Evolutionary conservation across 2,113 vertebrate genomes (phyloP), one percentile per base, ranked within the genome.

Genomic region (Coptodon bakossiorum): DNA sequence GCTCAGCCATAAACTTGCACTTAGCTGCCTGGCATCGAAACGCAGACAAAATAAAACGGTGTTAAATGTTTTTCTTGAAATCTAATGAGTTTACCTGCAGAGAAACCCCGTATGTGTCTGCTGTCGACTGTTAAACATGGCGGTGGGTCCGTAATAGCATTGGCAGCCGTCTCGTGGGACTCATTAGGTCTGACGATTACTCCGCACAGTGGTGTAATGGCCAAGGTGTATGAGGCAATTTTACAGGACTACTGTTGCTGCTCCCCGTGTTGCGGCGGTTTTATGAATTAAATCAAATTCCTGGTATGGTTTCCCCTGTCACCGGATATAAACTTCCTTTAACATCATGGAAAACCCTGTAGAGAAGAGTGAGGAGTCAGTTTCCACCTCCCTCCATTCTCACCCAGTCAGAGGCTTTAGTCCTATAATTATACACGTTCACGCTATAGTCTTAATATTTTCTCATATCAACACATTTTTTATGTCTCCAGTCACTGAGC

Each of bases 181-280:
- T 95, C 93, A 93, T 95, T 94, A 91, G 84, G 86, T n/a, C 80
- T 34, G 61, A 27, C 56, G 38, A 91, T 94, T 90, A 85, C 89
- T 90, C 84, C 22, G 16, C 88, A 81, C 53, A 2, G 29, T 86
- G 71, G 83, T 86, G 85, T 90, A 92, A 93, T 90, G 85, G 82
- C 90, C 50, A 36, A 86, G 87, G 86, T 87, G 88, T 86, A 85
- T 29, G 86, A 90, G 88, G 80, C 83, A 61, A 71, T 93, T 94
- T 94, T 82, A 91, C 59, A 85, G 73, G 38, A 81, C 79, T 52
- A 54, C 81, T 78, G 83, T 81, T 91, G 90, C 83, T 50, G 61
- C 82, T 53, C 84, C n/a, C 7, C 57, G 17, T 81, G 82, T 34
- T 43, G 53, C 57, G 9, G 82, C 6, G 85, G 88, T 86, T 91